Evolutionary conservation across 2,113 vertebrate genomes (phyloP), one percentile per base, ranked within the genome.

Genomic region (Percina caprodes): DNA sequence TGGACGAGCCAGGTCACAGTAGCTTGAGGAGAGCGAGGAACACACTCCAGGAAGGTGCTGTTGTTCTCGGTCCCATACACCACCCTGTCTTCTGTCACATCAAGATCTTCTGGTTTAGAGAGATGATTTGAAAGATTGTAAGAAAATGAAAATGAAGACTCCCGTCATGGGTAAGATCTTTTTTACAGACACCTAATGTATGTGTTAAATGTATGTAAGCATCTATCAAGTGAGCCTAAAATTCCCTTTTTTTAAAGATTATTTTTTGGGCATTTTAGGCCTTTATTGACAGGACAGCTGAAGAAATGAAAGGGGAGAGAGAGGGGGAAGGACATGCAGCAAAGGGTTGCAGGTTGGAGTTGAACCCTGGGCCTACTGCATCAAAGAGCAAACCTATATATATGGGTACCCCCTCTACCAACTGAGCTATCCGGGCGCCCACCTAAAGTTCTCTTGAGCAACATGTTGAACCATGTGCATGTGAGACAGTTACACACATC

Each of bases 21-120:
- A 55, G 98, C 97, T 92, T 99, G 98, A 0, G 97, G 96, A 3
- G 97, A 99, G 46, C 96, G 96, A 81, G 98, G 97, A 48, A 95
- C 66, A 4, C 98, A 99, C 91, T 99, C 97, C 79, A 99, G 93
- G 91, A 99, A 97, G 59, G 97, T 98, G 93, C 97, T 98, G 91
- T 98, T 99, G 94, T 97, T 94, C 88, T 99, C 98, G 0, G 95
- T 96, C 45, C 97, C 98, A 0, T 96, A 99, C 21, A 98, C 95
- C 23, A 95, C 91, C 74, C 89, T 94, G 85, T 97, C 93, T 69
- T 94, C 96, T 11, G 75, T 39, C 0, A 63, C 80, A 61, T 97
- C 95, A 4, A 94, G 77, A 21, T 96, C 95, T 26, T 96, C 96
- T 82, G 74, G 23, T 58, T 33, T 5, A 71, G 58, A 69, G 42